These are phyloP conservation scores for Halisarca cf. caerulea DNA, from an alignment of 37 sponge, comb jelly and placozoan genomes.

Conservation along the genomic window DNA sequence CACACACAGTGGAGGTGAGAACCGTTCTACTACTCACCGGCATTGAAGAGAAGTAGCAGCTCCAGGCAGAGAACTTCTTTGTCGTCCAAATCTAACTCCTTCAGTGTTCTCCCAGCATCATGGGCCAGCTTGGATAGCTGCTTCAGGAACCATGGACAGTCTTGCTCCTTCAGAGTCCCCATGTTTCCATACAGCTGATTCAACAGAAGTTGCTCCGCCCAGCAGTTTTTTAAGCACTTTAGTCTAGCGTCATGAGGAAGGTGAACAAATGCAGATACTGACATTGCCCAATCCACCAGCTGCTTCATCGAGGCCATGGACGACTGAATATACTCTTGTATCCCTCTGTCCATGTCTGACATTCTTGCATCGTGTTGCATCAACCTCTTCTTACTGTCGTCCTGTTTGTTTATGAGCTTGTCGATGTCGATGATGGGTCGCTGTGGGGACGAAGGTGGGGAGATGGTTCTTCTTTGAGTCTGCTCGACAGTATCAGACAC, in stretches of 20 bases:
- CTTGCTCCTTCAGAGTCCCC: slow-evolving; percentile 25
- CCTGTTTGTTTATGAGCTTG: slow-evolving; percentile 8
- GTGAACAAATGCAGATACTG: slow-evolving; percentile 76
- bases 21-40: slow-evolving; percentile 58
- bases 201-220: slow-evolving; percentile 79
- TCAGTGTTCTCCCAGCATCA: slow-evolving; percentile 77
- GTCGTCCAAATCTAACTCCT: slow-evolving; percentile 78
- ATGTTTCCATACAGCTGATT: slow-evolving; percentile 58
- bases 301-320: background rate
- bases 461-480: background rate
- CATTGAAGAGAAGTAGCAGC: slow-evolving; percentile 91
- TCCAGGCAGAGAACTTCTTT: slow-evolving; percentile 86
- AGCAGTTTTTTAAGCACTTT: slow-evolving; percentile 71
- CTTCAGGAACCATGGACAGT: slow-evolving; percentile 66
- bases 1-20: too few species aligned
- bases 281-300: slow-evolving; percentile 91
- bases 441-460: background rate
- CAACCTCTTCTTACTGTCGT: background rate
- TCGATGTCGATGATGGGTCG: slow-evolving; percentile 7
- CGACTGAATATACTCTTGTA: background rate
- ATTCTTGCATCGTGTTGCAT: background rate
- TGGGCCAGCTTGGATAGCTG: slow-evolving; percentile 64
- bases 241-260: slow-evolving; percentile 85
- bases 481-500: background rate
- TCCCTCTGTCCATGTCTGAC: too few species aligned